These are phyloP conservation scores for Mesitornis unicolor DNA, from an alignment of 2,113 vertebrate genomes.

Conservation along the genomic window DNA sequence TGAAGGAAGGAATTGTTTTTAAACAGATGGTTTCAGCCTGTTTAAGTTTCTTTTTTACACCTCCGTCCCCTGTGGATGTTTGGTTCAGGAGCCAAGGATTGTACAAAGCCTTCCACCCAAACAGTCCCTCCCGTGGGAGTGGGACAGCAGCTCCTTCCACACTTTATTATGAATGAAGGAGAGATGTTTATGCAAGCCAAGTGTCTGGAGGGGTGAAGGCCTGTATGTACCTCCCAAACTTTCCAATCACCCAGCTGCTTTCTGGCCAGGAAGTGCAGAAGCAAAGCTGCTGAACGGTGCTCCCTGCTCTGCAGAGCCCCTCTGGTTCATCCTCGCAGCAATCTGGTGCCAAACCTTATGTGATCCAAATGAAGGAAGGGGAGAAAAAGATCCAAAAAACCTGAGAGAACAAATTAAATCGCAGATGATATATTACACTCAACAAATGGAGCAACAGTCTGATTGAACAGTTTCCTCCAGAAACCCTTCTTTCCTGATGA, in stretches of 20 bases:
- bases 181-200: neutral
- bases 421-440: rapidly evolving
- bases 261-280: neutral
- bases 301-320: neutral
- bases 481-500: neutral
- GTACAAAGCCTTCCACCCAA: neutral
- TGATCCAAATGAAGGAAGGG: neutral
- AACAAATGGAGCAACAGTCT: neutral
- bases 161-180: neutral
- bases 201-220: neutral
- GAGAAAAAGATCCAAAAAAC: neutral
- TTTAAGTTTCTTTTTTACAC: neutral
- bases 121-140: neutral
- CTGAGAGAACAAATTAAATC: neutral
- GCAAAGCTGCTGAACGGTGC: neutral
- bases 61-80: neutral
- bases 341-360: neutral
- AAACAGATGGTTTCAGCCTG: neutral
- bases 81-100: neutral
- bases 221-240: neutral
- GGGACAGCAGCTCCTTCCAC: neutral
- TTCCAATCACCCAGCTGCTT: neutral
- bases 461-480: neutral
- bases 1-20: neutral
- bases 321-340: neutral